A percentile compares a stretch with the other conserved stretches of the same genome.
phyloP scores from a whole-genome alignment of 2,888 invertebrate species.

The Cerceris rybyensis region DNA sequence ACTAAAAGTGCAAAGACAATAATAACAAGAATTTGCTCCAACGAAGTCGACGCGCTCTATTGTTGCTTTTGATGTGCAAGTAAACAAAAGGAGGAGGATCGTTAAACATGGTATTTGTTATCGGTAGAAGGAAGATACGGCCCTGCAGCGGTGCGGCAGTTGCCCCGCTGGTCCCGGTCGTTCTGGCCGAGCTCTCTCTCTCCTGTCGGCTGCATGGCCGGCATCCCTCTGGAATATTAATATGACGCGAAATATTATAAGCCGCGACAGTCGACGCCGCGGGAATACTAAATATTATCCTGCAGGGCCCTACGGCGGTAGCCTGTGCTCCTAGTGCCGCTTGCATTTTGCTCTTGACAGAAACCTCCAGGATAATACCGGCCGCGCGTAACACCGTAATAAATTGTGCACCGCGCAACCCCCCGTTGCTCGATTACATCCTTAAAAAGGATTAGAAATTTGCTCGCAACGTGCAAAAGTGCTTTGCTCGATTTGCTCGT shows the following conservation, averaged over 20 bases:
- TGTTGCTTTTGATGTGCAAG: no score
- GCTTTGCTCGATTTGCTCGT: not conserved
- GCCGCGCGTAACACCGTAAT: conserved; percentile 50
- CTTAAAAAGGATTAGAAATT: conserved; percentile 13
- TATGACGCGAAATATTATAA: conserved; percentile 82
- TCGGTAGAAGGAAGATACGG: not conserved
- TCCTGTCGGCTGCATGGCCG: conserved; percentile 55
- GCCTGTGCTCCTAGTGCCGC: conserved; percentile 46
- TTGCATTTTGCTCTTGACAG: conserved; percentile 59
- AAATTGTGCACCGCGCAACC: conserved; percentile 44
- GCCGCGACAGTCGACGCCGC: conserved; percentile 79
- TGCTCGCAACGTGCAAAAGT: not conserved
- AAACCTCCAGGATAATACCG: conserved; percentile 39
- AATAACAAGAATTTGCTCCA: no score
- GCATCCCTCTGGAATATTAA: conserved; percentile 80
- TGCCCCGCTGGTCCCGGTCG: conserved; percentile 48
- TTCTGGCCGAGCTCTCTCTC: conserved; percentile 36
- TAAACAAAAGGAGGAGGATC: not conserved
- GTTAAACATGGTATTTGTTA: not conserved
- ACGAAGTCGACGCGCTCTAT: no score
- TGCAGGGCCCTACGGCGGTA: conserved; percentile 57
- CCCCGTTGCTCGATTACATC: conserved; percentile 36
- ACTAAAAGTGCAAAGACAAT: no score
- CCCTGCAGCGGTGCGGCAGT: conserved; percentile 47
- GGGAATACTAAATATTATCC: conserved; percentile 81